A percentile compares a stretch with the other conserved stretches of the same genome.
Conservation (phyloP, 2,888 invertebrate species). For the Leptothorax acervorum region DNA sequence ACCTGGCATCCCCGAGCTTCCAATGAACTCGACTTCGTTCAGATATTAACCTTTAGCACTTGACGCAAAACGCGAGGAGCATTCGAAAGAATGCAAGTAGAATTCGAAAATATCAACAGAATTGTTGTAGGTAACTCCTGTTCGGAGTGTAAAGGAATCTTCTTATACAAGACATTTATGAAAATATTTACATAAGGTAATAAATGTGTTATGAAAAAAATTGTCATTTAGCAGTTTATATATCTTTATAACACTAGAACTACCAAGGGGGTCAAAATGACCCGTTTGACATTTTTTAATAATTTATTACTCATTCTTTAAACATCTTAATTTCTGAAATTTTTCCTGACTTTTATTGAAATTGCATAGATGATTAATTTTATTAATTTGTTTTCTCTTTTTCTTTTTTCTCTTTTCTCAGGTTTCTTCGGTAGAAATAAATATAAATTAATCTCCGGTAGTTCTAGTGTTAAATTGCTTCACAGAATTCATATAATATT, state of each 20-base stretch:
- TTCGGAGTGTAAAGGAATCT: background rate
- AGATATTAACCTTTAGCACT: slow-evolving; percentile 37
- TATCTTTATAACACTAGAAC: background rate
- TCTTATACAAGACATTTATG: background rate
- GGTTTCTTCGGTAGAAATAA: too few species aligned
- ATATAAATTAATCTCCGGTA: too few species aligned
- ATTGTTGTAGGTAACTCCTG: background rate
- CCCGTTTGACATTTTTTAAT: too few species aligned
- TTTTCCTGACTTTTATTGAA: too few species aligned
- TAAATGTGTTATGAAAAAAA: background rate
- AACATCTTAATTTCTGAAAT: too few species aligned
- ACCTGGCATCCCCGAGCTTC: background rate
- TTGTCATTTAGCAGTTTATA: background rate
- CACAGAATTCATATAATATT: background rate
- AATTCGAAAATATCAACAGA: slow-evolving; percentile 15
- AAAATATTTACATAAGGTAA: background rate
- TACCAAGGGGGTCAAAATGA: too few species aligned
- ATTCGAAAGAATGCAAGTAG: background rate
- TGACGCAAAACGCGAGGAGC: background rate
- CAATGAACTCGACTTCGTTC: slow-evolving; percentile 32
- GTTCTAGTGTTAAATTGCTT: background rate
- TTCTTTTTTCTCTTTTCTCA: too few species aligned
- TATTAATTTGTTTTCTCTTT: too few species aligned
- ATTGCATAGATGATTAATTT: too few species aligned
- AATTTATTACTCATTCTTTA: too few species aligned